Conservation (phyloP, 2,888 invertebrate genomes). For the Spilosoma lubricipeda region DNA sequence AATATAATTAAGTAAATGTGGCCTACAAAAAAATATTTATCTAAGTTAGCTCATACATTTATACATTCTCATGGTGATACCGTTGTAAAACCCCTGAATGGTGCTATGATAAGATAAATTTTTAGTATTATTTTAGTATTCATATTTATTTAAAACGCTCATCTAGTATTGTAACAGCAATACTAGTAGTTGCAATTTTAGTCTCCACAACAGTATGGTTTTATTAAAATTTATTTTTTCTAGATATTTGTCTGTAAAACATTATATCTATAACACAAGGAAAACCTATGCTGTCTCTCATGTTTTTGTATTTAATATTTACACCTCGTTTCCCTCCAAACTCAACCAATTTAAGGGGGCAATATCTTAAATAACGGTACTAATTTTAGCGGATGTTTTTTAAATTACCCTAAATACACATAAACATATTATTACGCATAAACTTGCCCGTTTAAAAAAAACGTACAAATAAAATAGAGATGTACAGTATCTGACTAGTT, state of each 20-base stretch:
- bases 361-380: background rate
- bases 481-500: too few relatives aligned
- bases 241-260: background rate
- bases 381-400: background rate
- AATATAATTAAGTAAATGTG: constrained; percentile 26
- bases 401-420: too few relatives aligned
- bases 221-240: background rate
- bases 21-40: constrained; percentile 19
- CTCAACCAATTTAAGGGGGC: too few relatives aligned
- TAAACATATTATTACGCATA: background rate
- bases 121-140: background rate
- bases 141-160: background rate
- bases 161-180: background rate
- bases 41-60: constrained; percentile 4
- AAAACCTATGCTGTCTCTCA: too few relatives aligned
- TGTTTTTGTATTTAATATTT: background rate
- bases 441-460: background rate
- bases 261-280: background rate
- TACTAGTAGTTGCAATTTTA: background rate
- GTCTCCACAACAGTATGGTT: background rate
- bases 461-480: background rate
- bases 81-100: background rate
- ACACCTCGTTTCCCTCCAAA: too few relatives aligned
- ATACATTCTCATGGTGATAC: background rate
- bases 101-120: background rate